Percentiles rank a stretch among this genome's conserved stretches.
Evolutionary conservation across 1,140 invertebrate species (phyloP).

Genomic region (Platyscapa corneri): DNA sequence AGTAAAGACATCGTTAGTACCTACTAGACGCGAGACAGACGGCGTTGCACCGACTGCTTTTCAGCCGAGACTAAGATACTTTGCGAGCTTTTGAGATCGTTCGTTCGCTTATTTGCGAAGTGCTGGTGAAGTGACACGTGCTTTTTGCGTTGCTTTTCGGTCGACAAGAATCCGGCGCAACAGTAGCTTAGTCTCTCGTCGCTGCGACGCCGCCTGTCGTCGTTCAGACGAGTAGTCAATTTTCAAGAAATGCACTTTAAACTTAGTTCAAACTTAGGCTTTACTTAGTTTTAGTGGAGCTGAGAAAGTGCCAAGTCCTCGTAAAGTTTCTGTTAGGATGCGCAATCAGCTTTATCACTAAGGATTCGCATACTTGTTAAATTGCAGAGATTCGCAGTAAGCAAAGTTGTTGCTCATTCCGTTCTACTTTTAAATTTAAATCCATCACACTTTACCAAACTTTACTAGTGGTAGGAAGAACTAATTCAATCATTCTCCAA

Average conservation of each 20-base stretch:
- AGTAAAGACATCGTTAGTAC: neutral
- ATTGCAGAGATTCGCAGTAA: neutral
- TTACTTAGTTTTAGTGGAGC: neutral
- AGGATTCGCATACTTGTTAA: neutral
- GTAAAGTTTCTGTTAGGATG: neutral
- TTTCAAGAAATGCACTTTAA: too few relatives aligned
- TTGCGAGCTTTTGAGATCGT: too few relatives aligned
- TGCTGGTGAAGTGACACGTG: too few relatives aligned
- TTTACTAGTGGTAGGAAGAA: too few relatives aligned
- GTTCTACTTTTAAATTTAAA: neutral
- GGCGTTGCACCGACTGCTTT: constrained; percentile 1
- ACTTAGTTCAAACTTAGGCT: too few relatives aligned
- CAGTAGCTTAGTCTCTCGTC: too few relatives aligned
- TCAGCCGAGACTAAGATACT: too few relatives aligned
- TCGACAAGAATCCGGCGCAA: too few relatives aligned
- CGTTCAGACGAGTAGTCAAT: neutral
- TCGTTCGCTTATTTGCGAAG: too few relatives aligned
- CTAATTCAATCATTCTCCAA: neutral
- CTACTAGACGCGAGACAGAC: neutral
- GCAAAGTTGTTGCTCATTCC: neutral
- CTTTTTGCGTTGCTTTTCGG: too few relatives aligned
- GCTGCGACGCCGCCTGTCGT: too few relatives aligned
- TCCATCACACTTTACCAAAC: too few relatives aligned
- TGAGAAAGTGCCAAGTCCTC: neutral
- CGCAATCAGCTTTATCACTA: neutral